Base-by-base conservation (phyloP, 2,113 vertebrate genomes). In the Microcebus murinus region DNA sequence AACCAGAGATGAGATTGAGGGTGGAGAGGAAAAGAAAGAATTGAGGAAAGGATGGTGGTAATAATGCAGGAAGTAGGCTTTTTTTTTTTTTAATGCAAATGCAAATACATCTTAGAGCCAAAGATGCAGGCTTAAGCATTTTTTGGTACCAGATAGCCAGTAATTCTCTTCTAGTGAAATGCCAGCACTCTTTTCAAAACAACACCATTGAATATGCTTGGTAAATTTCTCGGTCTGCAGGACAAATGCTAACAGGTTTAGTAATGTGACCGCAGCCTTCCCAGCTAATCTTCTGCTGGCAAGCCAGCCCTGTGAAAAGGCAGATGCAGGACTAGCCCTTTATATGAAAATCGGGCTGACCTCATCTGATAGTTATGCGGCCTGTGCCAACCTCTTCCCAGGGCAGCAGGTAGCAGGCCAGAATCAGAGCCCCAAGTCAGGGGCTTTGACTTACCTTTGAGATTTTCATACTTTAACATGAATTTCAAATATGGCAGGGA, bases 231-330 rank as follows among this genome's bases (percentile, higher is more conserved):
- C 2, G 0, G 65, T 59, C 76, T 8, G 1, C 27, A 63, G 81
- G 77, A 63, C 42, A 63, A 50, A 92, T 57, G 95, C 91, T 68
- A 89, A 70, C 76, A 80, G 88, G 65, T 81, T 92, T 42, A 83
- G 59, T 36, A 57, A 82, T 68, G 15, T 52, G 84, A 65, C 92
- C 50, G 0, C 55, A 17, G 71, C 76, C 74, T 87, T 79, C 65
- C 76, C 71, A 57, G 80, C 70, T 83, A 90, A 79, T 65, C 90
- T 89, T 17, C 52, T 87, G 83, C 91, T 61, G 91, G 87, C 76
- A 71, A 3, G 5, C 4, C 27, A 55, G 61, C 50, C 70, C 70
- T 59, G 63, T 73, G 76, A 71, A 67, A 70, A 86, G 68, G 14
- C 82, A 94, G 79, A 52, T 61, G 31, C 9, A 85, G 13, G 65